Evolutionary conservation across 2,113 vertebrate species (phyloP), one percentile per base, ranked within the genome.

Genomic region (Lophotis ruficrista): DNA sequence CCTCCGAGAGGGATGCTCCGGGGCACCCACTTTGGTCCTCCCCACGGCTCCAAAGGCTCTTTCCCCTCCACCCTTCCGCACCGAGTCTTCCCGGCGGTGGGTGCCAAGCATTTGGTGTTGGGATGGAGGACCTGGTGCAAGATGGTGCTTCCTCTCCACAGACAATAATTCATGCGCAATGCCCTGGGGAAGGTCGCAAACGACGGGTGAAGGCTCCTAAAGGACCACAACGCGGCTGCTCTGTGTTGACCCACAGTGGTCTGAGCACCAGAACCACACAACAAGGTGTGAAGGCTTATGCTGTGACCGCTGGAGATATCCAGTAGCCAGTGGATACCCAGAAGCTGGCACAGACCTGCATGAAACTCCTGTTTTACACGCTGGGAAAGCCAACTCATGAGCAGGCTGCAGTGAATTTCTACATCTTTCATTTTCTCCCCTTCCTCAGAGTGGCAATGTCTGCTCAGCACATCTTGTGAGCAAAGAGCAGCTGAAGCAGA

Each of bases 381-480:
- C 45, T 76, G 73, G 37, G 84, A 88, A 90, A 79, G 78, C 22
- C 84, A 83, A 84, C 76, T 45, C 89, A 85, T 2, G 35, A 87
- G 38, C 47, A 83, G 79, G 12, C 75, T 88, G 28, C 28, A 21
- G 43, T 14, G 51, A 37, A 38, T 73, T 90, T 80, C 56, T 62
- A 35, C 51, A 61, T 37, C 56, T 89, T 81, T 90, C 69, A 93
- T 93, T 95, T 96, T 77, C 77, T 89, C 92, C 95, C 88, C 93
- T 91, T 93, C 91, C 89, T 96, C 85, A 83, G 89, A 96, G 94
- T 83, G 95, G 88, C 94, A 85, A 95, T 95, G 69, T 96, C 94
- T 96, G 94, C 92, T 96, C 95, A 97, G 90, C 58, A 94, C 83
- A 96, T 96, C 86, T 86, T 41, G 57, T n/a, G 78, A 90, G 62